Percentiles rank a stretch among this genome's conserved stretches.
phyloP scores from a whole-genome alignment of 2,797 vertebrate species.

The Aulostomus chinensis region DNA sequence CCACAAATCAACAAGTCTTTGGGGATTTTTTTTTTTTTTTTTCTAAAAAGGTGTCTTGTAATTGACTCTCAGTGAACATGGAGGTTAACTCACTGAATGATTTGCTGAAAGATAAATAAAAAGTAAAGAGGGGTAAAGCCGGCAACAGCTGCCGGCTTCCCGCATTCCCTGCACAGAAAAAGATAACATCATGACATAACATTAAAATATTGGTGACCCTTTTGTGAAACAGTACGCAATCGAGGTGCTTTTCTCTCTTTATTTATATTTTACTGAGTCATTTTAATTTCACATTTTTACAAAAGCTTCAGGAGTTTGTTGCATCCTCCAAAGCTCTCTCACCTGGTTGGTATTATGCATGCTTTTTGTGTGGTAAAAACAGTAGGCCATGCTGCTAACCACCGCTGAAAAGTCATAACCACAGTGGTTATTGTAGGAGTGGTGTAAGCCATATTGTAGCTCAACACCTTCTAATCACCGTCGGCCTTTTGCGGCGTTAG shows the following conservation, averaged over 20 bases:
- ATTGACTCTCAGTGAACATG: constrained; percentile 43
- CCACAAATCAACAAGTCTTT: constrained; percentile 60
- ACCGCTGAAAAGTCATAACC: constrained; percentile 59
- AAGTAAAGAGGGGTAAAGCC: constrained; percentile 10
- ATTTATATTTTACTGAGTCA: constrained; percentile 3
- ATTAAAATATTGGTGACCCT: too few relatives aligned
- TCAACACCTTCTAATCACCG: constrained; percentile 61
- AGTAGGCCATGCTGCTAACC: constrained; percentile 21
- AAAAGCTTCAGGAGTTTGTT: constrained; percentile 19
- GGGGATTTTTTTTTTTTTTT: too few relatives aligned
- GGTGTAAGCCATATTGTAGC: constrained; percentile 49
- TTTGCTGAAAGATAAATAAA: constrained; percentile 37
- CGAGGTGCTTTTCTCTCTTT: too few relatives aligned
- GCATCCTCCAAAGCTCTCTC: constrained; percentile 31
- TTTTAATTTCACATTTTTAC: constrained; percentile 40
- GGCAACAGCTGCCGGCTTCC: not conserved
- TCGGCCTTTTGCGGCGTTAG: constrained; percentile 29
- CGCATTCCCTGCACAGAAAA: too few relatives aligned
- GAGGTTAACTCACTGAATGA: constrained; percentile 20
- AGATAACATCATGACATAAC: too few relatives aligned
- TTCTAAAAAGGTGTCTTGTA: constrained; percentile 49
- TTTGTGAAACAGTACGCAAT: too few relatives aligned
- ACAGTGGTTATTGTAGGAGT: constrained; percentile 42
- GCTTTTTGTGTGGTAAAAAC: constrained; percentile 46
- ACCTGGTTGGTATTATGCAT: constrained; percentile 75